Evolutionary conservation across 2,888 invertebrate species (phyloP).

Genomic region (Plebejus melissa): DNA sequence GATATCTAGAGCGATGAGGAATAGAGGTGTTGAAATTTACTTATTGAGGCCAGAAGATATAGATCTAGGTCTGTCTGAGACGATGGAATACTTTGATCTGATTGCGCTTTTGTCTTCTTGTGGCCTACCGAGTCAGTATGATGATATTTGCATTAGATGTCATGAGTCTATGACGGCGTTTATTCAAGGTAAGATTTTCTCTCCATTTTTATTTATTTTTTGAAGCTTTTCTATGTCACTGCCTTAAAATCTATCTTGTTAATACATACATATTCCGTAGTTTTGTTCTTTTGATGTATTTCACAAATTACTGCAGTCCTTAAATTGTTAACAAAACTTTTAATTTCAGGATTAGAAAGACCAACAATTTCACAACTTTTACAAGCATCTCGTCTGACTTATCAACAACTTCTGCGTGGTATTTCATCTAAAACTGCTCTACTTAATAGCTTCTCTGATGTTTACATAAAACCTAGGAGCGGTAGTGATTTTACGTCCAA

Average conservation of each 20-base stretch:
- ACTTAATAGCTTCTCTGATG: constrained; percentile 79
- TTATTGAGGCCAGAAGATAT: constrained; percentile 57
- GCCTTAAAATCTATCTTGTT: too few relatives aligned
- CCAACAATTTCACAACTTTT: constrained; percentile 82
- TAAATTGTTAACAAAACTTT: constrained; percentile 21
- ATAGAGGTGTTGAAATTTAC: constrained; percentile 95
- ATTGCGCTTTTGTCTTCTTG: constrained; percentile 61
- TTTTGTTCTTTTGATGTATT: too few relatives aligned
- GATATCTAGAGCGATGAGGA: constrained; percentile 98
- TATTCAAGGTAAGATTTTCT: constrained; percentile 59
- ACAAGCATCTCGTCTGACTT: constrained; percentile 81
- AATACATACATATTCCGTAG: too few relatives aligned
- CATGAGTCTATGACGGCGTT: constrained; percentile 66
- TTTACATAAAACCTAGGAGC: constrained; percentile 81
- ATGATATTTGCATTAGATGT: constrained; percentile 55
- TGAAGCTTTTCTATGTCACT: too few relatives aligned
- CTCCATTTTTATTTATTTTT: not conserved
- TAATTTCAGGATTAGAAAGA: constrained; percentile 73
- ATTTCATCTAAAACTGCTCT: constrained; percentile 77
- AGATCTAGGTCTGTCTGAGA: constrained; percentile 54
- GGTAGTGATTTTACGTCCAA: constrained; percentile 59
- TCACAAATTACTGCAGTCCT: too few relatives aligned
- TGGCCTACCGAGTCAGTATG: constrained; percentile 59
- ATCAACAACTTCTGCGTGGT: constrained; percentile 82
- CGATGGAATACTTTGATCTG: constrained; percentile 64